Base-by-base conservation (phyloP, 2,113 vertebrate species). In the Elephas maximus region DNA sequence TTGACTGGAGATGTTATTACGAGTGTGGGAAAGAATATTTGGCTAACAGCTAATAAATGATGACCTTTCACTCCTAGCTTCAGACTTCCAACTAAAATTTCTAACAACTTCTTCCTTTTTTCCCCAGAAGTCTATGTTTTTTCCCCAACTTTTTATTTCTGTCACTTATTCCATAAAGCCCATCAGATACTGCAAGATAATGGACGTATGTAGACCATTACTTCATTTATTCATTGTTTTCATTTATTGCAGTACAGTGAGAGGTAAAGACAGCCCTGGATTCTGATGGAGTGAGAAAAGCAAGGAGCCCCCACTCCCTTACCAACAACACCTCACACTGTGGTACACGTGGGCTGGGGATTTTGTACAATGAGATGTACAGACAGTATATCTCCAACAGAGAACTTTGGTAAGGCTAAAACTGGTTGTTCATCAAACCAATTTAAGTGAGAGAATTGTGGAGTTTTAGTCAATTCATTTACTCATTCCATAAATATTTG, bases 11-110 rank as follows among this genome's bases (percentile, higher is more conserved):
- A 85, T 11, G 33, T 80, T 12, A 8, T n/a, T 74, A 77, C 41
- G 18, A 71, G 57, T 24, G 21, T 93, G 88, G 79, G 67, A 94
- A 92, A 89, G 48, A n/a, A 80, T 44, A n/a, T 15, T 93, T 77
- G 88, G 85, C 67, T 65, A 57, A 48, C 44, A 45, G 24, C 21
- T 48, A 45, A 26, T n/a, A 30, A 92, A 67, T 5, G 30, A n/a
- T 18, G 69, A 51, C 30, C 69, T 96, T 73, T 26, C 14, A 71
- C 28, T 80, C 17, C 62, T 26, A 23, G 26, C 71, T 23, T 12
- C 51, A 77, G 28, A 44, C 7, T 51, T 60, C 51, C 84, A 90
- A 18, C 17, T 65, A 44, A 44, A 60, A 73, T 51, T 63, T 30
- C 45, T 30, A 41, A 53, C 44, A 23, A 37, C 7, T 37, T 41